phyloP scores from a whole-genome alignment of 2,113 vertebrate genomes.

The Myotis brandtii region DNA sequence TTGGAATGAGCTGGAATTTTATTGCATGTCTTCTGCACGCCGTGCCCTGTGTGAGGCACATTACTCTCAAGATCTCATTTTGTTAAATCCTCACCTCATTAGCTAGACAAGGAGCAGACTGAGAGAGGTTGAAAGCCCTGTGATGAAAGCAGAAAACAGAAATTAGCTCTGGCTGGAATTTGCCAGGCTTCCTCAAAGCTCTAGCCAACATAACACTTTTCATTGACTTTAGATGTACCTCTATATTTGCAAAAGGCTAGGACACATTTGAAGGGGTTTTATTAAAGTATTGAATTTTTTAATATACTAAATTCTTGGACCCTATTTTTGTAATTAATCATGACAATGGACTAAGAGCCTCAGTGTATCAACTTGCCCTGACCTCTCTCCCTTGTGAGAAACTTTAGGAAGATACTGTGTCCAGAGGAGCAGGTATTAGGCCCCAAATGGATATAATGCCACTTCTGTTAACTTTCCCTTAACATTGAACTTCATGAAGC shows the following conservation, averaged over 20 bases:
- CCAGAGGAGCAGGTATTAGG: not conserved
- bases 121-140: not conserved
- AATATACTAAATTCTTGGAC: not conserved
- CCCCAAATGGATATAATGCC: not conserved
- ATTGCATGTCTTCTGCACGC: not conserved
- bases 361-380: not conserved
- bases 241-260: not conserved
- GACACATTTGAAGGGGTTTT: not conserved
- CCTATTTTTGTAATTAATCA: not conserved
- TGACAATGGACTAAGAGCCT: not conserved
- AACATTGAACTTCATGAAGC: not conserved
- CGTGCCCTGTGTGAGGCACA: not conserved
- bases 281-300: conserved; percentile 2
- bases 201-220: not conserved
- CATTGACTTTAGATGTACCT: not conserved
- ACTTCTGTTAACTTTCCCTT: not conserved
- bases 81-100: conserved; percentile 8
- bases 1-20: not conserved
- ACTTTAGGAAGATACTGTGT: not conserved
- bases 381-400: not conserved
- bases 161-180: not conserved
- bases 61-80: not conserved
- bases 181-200: not conserved
- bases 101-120: not conserved
- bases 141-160: not conserved